Base-by-base conservation (phyloP, 2,113 vertebrate species). In the Oriolus oriolus region DNA sequence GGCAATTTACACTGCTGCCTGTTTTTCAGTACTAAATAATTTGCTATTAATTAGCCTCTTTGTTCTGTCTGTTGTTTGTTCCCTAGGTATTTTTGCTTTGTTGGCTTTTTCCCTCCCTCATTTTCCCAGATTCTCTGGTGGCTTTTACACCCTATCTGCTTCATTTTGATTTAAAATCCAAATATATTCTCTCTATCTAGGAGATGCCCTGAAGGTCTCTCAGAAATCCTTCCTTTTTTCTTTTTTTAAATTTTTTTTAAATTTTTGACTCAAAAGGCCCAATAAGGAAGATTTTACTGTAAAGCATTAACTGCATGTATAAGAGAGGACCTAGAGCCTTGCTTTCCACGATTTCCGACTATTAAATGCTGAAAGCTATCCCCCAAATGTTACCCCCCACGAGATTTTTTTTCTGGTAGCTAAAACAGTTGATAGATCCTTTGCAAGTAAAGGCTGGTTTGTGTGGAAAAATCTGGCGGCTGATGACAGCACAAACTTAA, bases 401-500 rank as follows among this genome's bases (percentile, higher is more conserved):
- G 65, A 41, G 19, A 10, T 68, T 41, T n/a, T 21, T 54, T 57
- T 52, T 4, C 68, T 22, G 8, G 74, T 95, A 85, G 78, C 70
- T 89, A 39, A 49, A 60, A 49, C 18, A 68, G 33, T 80, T 89
- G 74, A 63, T 66, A 85, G 70, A 84, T 41, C 28, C 27, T 66
- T 79, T 69, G 37, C 26, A 76, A 87, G 59, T 42, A 79, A 85
- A 65, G 11, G 13, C 23, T 87, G n/a, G 23, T 82, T 84, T 81
- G 20, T 60, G 21, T 82, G 81, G 80, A 74, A 83, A 87, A 87
- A 54, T n/a, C 50, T 90, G 74, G 33, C 2, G 3, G 16, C 86
- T 78, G 80, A 44, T 75, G 89, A 80, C 75, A 97, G 50, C 28
- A 42, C 50, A 16, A 84, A 89, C 78, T 85, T 73, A 85, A 79